Percentiles rank a stretch among this genome's conserved stretches.
These are phyloP conservation scores for Anoplius nigerrimus DNA, from an alignment of 2,888 invertebrate genomes.

Conservation along the genomic window DNA sequence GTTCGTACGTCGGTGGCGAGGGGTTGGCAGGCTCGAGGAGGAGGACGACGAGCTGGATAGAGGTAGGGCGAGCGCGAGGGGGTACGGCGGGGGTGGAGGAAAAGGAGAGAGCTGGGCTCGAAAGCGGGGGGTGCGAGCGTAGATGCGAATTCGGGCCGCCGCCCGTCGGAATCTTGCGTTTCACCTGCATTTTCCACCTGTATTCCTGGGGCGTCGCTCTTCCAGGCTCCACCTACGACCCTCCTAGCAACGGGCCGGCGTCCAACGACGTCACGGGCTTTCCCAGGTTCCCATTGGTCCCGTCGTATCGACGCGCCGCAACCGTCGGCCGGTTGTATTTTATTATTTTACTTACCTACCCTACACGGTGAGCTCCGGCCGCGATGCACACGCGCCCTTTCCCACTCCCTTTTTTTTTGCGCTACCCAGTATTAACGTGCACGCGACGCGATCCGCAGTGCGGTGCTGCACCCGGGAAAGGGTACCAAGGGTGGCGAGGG, in stretches of 20 bases:
- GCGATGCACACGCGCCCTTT: constrained; percentile 44
- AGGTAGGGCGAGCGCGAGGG: neutral
- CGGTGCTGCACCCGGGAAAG: neutral
- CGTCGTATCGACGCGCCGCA: constrained; percentile 61
- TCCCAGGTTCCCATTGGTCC: constrained; percentile 68
- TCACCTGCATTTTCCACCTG: constrained; percentile 73
- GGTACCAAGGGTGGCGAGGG: neutral
- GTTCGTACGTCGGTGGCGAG: neutral
- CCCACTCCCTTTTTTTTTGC: constrained; percentile 5
- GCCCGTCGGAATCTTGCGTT: constrained; percentile 45
- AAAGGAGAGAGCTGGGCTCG: constrained; percentile 10
- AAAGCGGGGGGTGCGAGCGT: constrained; percentile 10
- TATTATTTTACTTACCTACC: constrained; percentile 69
- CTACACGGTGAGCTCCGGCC: constrained; percentile 30
- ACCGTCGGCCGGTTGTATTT: constrained; percentile 64
- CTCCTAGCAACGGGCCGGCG: constrained; percentile 68
- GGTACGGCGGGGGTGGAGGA: constrained; percentile 8
- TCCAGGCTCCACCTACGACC: constrained; percentile 71
- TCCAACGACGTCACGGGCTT: constrained; percentile 69
- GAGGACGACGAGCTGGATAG: constrained; percentile 9
- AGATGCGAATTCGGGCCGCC: constrained; percentile 51
- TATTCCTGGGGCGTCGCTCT: constrained; percentile 69
- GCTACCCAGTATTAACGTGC: neutral
- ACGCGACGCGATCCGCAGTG: neutral
- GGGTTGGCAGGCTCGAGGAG: neutral